Evolutionary conservation across 2,888 invertebrate species (phyloP), one percentile per base, ranked within the genome.

Genomic region (Caenorhabditis becei): DNA sequence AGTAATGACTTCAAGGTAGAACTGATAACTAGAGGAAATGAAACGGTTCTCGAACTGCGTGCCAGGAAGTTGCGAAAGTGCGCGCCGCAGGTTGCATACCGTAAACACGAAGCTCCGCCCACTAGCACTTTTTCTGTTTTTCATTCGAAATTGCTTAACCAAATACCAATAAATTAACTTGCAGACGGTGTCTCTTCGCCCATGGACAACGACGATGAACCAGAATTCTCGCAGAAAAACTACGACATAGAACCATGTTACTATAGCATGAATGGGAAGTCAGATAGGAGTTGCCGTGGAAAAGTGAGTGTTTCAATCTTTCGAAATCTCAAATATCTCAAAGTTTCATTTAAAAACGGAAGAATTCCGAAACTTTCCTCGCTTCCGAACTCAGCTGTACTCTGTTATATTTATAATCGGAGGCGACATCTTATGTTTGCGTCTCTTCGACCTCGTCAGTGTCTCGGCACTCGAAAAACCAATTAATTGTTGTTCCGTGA

Each of bases 241-340:
- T 82, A 82, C 65, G 81, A 82, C 53, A 80, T 83, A 51, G 85
- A 85, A 71, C 82, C 81, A 54, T 82, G 83, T 59, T 85, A 85
- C 65, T 85, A 85, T 66, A 81, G 71, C 58, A 54, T 82, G 32
- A 78, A 75, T 32, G 83, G 85, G 49, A 80, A 79, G 77, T 71
- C 70, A 20, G 85, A 83, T 69, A 65, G 79, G 56, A 74, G 61
- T 56, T 75, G 77, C 24, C 82, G 85, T n/a, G 85, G 85, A 71
- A 82, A 77, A 53, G 85, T 85, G 62, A 72, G 82, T 80, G 8
- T 41, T 77, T 59, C 41, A n/a, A 32, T 23, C 14, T 23, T 28
- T 35, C 20, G 44, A 44, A 41, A 44, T 14, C n/a, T n/a, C n/a
- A n/a, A n/a, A n/a, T n/a, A n/a, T n/a, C n/a, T n/a, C n/a, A n/a